These are phyloP conservation scores for Zaprionus tsacasi DNA, from an alignment of 1,140 invertebrate species.

Conservation along the genomic window DNA sequence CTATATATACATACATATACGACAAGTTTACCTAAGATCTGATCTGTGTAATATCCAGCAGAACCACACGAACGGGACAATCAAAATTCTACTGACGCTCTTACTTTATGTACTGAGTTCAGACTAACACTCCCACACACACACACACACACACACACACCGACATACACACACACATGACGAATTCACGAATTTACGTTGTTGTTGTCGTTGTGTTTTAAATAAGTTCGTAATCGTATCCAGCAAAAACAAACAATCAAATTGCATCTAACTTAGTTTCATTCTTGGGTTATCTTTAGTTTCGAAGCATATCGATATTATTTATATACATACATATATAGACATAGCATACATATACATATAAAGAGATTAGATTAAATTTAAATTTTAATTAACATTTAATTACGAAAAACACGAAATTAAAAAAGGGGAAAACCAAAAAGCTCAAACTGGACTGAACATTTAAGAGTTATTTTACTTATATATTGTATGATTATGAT, in stretches of 20 bases:
- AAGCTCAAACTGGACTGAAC: constrained; percentile 84
- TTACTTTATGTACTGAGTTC: constrained; percentile 50
- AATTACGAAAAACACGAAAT: constrained; percentile 44
- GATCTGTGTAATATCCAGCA: constrained; percentile 60
- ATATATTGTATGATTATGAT: constrained; percentile 48
- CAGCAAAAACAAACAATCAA: constrained; percentile 43
- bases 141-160: neutral
- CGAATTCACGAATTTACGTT: constrained; percentile 40
- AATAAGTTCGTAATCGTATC: constrained; percentile 26
- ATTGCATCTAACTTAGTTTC: constrained; percentile 33
- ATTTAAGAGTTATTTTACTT: constrained; percentile 79
- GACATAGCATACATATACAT: constrained; percentile 48
- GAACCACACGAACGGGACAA: constrained; percentile 76
- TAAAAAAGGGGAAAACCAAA: constrained; percentile 63
- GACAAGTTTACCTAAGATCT: constrained; percentile 29
- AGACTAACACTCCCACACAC: constrained; percentile 11
- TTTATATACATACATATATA: constrained; percentile 31
- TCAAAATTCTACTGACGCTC: constrained; percentile 77
- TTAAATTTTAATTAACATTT: constrained; percentile 56
- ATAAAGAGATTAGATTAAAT: constrained; percentile 72
- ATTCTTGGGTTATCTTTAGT: constrained; percentile 15
- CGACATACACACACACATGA: neutral
- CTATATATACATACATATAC: constrained; percentile 34
- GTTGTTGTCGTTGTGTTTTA: constrained; percentile 30
- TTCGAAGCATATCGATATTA: constrained; percentile 59